phyloP scores from a whole-genome alignment of 2,113 vertebrate genomes.

The Lynx canadensis region DNA sequence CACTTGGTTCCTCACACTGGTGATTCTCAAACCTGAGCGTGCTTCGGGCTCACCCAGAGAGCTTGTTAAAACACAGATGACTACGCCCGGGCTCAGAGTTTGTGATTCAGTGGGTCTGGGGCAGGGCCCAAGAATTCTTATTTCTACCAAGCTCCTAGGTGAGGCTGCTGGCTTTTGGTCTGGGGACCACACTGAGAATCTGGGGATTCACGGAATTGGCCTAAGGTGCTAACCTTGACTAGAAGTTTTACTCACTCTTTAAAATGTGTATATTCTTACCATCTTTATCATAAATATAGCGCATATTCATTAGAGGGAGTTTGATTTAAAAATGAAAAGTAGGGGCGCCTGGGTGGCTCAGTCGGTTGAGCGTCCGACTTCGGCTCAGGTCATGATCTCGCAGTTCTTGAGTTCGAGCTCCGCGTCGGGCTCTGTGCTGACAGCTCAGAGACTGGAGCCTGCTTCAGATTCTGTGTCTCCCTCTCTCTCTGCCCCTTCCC shows the following conservation, averaged over 20 bases:
- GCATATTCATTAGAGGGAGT: background rate
- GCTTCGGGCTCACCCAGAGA: background rate
- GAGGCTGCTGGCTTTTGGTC: background rate
- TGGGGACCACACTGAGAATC: background rate
- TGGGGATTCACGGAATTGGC: background rate
- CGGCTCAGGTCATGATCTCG: too few relatives aligned
- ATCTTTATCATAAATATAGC: background rate
- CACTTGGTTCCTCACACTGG: background rate
- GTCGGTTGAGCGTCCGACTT: too few relatives aligned
- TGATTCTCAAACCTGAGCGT: background rate
- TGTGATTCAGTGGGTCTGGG: background rate
- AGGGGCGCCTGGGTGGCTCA: background rate
- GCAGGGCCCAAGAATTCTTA: background rate
- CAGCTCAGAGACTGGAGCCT: too few relatives aligned
- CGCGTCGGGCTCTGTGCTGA: too few relatives aligned
- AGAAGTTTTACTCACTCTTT: constrained; percentile 11
- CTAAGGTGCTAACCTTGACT: background rate
- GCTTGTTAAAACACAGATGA: background rate
- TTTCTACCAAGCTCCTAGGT: background rate
- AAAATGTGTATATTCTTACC: constrained; percentile 4
- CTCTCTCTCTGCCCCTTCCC: too few relatives aligned
- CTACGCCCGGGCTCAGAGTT: background rate
- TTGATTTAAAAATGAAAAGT: constrained; percentile 16
- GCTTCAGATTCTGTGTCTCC: too few relatives aligned
- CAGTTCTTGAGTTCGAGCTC: too few relatives aligned